These are phyloP conservation scores for Chionis minor DNA, from an alignment of 2,113 vertebrate species.

Conservation along the genomic window DNA sequence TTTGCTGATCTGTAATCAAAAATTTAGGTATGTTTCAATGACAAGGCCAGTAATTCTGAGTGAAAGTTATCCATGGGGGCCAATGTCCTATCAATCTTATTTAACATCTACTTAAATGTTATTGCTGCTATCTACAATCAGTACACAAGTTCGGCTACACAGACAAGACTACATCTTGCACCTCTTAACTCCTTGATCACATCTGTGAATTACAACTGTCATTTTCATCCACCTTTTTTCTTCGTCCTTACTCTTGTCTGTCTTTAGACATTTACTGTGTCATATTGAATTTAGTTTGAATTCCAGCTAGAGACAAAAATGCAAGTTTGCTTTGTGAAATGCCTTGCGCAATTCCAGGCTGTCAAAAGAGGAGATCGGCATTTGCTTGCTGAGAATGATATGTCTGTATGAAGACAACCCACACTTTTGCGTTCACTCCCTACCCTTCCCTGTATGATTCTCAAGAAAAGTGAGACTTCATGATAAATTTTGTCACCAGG, in stretches of 20 bases:
- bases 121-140: background rate
- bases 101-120: conserved; percentile 44
- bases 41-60: conserved; percentile 19
- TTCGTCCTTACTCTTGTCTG: background rate
- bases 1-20: conserved; percentile 37
- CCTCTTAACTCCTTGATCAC: conserved; percentile 3
- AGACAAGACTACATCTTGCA: background rate
- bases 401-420: background rate
- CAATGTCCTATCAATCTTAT: conserved; percentile 35
- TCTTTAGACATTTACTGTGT: conserved; percentile 5
- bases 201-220: conserved; percentile 18
- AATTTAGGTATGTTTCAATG: background rate
- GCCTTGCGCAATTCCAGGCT: background rate
- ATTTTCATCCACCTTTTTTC: background rate
- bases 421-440: background rate
- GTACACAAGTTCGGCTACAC: background rate
- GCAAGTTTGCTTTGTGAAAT: background rate
- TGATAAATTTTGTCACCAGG: background rate
- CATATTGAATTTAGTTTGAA: conserved; percentile 8
- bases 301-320: background rate
- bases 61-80: background rate
- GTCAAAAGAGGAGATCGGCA: background rate
- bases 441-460: background rate
- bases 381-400: background rate
- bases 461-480: conserved; percentile 3